Evolutionary conservation across 2,888 invertebrate genomes (phyloP).

Genomic region (Chaitophorus viminalis): DNA sequence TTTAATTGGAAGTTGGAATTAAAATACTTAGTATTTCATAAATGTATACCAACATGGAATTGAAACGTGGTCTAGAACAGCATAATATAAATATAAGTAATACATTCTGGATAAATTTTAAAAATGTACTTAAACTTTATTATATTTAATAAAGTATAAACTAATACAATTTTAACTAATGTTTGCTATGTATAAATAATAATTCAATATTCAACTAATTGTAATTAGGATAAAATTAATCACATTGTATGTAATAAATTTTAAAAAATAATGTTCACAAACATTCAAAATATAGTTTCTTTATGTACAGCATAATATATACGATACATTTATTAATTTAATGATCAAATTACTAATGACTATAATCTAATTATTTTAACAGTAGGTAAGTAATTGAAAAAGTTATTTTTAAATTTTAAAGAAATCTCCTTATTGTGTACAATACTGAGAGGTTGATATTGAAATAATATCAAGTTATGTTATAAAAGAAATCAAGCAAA

Average conservation of each 20-base stretch:
- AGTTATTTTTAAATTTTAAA: neutral
- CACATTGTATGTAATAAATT: neutral
- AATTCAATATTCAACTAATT: neutral
- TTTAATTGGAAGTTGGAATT: slow-evolving; percentile 37
- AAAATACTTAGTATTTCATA: slow-evolving; percentile 22
- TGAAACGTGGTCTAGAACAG: neutral
- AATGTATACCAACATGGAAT: neutral
- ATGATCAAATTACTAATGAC: neutral
- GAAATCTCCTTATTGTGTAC: neutral
- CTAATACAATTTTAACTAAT: neutral
- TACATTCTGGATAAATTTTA: neutral
- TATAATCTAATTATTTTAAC: neutral
- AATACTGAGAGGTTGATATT: neutral
- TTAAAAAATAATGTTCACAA: neutral
- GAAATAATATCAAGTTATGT: neutral
- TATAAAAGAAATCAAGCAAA: neutral
- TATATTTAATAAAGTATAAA: neutral
- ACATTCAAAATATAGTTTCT: neutral
- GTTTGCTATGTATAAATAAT: neutral
- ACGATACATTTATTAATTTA: neutral
- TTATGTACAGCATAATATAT: neutral
- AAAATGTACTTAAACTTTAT: neutral
- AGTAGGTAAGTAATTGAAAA: neutral
- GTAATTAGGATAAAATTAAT: neutral
- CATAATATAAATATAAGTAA: neutral